Base-by-base conservation (phyloP, 2,113 vertebrate species). In the Indicator indicator region DNA sequence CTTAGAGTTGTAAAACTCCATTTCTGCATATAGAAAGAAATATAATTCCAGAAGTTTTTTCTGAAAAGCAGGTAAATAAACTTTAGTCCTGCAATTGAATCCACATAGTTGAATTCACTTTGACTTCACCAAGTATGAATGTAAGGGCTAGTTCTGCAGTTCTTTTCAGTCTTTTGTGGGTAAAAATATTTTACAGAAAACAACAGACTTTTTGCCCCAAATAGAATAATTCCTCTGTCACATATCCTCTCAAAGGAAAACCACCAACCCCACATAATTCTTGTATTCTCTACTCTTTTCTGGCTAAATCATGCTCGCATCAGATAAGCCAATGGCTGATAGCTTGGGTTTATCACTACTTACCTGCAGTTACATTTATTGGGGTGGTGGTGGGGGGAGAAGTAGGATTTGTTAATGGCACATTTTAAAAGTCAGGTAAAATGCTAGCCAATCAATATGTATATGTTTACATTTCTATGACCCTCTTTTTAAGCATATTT, bases 1-100 rank as follows among this genome's bases (percentile, higher is more conserved):
- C 65, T 54, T 23, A 16, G 42, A 84, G 70, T 65, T 93, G 89
- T 93, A 96, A 95, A 77, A 91, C 48, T 89, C 86, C 46, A 63
- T 74, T 58, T 89, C 69, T 92, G 80, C 60, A 85, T 62, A 68
- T 59, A 69, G 86, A 91, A 75, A 84, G 67, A 94, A 95, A 96
- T 74, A n/a, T 52, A 77, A 94, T 95, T 93, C 88, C 82, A 82
- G 69, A 95, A 79, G 46, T 69, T 95, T 94, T 88, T 89, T 63
- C 67, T 86, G 80, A 83, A 90, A 91, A 81, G 44, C 59, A 48
- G 70, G 58, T 81, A 81, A 88, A 93, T 60, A 78, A 88, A 82
- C 62, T 83, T 69, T 50, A 78, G 20, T 58, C 73, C 70, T 84
- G 62, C 24, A 91, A 73, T 18, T 82, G 79, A 91, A 88, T 93